phyloP scores from a whole-genome alignment of 2,797 vertebrate genomes.

The Anabacerthia variegaticeps region DNA sequence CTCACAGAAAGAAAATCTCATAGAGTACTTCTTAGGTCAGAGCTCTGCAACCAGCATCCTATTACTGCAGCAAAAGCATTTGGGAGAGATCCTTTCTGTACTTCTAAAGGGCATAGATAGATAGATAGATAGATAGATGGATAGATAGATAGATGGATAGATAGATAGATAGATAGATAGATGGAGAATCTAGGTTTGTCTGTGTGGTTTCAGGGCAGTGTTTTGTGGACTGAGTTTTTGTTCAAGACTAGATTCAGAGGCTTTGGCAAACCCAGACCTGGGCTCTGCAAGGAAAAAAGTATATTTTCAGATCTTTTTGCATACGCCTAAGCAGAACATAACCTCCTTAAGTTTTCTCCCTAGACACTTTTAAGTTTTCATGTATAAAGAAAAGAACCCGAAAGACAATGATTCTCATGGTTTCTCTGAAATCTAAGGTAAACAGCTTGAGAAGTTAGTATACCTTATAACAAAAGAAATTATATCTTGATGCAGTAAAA shows the following conservation, averaged over 20 bases:
- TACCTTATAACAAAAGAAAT: background rate
- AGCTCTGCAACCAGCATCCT: background rate
- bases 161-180: background rate
- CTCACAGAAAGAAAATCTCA: background rate
- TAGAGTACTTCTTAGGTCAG: background rate
- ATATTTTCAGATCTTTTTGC: background rate
- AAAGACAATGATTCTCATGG: background rate
- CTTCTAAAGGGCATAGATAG: background rate
- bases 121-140: background rate
- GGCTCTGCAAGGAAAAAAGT: background rate
- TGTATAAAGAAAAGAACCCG: background rate
- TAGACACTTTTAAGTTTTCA: background rate
- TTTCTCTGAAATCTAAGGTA: background rate
- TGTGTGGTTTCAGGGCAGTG: background rate
- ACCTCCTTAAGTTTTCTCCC: background rate
- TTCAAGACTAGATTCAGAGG: background rate
- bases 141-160: no score
- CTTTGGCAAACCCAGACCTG: accelerated
- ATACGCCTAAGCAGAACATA: background rate
- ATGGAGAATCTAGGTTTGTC: background rate
- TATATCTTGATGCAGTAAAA: background rate
- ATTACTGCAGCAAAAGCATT: background rate
- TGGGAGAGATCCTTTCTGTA: background rate
- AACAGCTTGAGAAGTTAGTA: background rate
- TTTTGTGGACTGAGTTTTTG: background rate